These are phyloP conservation scores for Pachyseris speciosa DNA, from an alignment of 64 coral and sea anemone species.

Conservation along the genomic window DNA sequence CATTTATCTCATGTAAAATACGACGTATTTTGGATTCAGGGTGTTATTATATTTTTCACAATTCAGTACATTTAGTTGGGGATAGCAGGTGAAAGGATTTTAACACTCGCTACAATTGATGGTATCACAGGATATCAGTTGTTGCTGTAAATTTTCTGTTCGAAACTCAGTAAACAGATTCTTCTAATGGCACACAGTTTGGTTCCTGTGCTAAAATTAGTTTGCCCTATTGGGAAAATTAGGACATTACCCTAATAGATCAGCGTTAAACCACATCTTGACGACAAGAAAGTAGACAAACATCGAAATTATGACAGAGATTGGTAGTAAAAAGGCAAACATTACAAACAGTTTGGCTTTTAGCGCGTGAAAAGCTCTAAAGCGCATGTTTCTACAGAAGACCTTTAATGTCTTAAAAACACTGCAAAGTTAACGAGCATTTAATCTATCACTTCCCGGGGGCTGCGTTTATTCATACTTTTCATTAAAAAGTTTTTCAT, in stretches of 20 bases:
- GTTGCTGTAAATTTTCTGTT: no score
- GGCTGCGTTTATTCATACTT: not conserved
- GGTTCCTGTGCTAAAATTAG: not conserved
- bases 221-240: constrained; percentile 8
- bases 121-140: no score
- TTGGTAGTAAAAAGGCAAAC: not conserved
- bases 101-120: no score
- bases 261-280: not conserved
- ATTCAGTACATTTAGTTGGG: no score
- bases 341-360: constrained; percentile 9
- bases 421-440: not conserved
- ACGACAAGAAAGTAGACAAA: not conserved
- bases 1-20: no score
- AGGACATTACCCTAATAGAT: not conserved
- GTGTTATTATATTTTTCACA: no score
- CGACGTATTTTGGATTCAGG: no score
- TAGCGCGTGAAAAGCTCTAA: not conserved
- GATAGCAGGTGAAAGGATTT: no score
- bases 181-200: not conserved
- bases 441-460: not conserved
- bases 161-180: not conserved
- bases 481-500: not conserved
- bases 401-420: not conserved
- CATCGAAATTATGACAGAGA: not conserved
- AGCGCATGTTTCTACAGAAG: not conserved